These are phyloP conservation scores for Leptinotarsa rubiginosa DNA, from an alignment of 2,888 invertebrate genomes.

Conservation along the genomic window DNA sequence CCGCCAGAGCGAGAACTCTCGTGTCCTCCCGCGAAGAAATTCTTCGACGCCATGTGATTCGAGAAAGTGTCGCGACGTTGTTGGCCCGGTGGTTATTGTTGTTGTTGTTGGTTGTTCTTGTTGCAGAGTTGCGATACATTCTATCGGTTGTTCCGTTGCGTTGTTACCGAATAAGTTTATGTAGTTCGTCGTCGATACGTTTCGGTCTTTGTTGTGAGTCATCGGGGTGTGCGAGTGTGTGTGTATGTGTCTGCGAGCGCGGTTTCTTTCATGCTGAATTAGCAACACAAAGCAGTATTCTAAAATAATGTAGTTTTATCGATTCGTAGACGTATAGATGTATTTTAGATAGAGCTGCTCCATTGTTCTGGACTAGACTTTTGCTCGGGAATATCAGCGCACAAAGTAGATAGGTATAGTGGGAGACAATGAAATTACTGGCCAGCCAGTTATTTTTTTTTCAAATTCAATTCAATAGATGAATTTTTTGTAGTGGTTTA, in stretches of 20 bases:
- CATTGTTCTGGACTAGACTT: background rate
- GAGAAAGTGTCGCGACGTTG: background rate
- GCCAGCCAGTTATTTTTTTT: background rate
- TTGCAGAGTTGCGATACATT: conserved; percentile 7
- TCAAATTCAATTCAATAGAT: too few relatives aligned
- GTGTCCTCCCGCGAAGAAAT: conserved; percentile 3
- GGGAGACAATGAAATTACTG: background rate
- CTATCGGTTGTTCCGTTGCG: conserved; percentile 3
- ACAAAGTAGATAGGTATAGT: conserved; percentile 5
- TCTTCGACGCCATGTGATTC: background rate
- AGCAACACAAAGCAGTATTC: conserved; percentile 55
- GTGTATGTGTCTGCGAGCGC: background rate
- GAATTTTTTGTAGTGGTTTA: too few relatives aligned
- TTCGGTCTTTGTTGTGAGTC: conserved; percentile 13
- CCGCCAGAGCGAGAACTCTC: background rate
- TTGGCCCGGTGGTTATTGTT: too few relatives aligned
- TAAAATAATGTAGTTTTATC: conserved; percentile 54
- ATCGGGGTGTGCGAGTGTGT: conserved; percentile 8
- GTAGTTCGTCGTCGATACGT: background rate
- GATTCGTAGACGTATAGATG: conserved; percentile 34
- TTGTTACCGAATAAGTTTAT: conserved; percentile 4
- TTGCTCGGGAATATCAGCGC: conserved; percentile 9
- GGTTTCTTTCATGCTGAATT: conserved; percentile 22
- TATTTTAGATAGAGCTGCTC: background rate
- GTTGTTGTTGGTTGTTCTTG: conserved; percentile 20